A percentile compares a stretch with the other conserved stretches of the same genome.
These are phyloP conservation scores for Conistra vaccinii DNA, from an alignment of 2,888 invertebrate species.

Conservation along the genomic window DNA sequence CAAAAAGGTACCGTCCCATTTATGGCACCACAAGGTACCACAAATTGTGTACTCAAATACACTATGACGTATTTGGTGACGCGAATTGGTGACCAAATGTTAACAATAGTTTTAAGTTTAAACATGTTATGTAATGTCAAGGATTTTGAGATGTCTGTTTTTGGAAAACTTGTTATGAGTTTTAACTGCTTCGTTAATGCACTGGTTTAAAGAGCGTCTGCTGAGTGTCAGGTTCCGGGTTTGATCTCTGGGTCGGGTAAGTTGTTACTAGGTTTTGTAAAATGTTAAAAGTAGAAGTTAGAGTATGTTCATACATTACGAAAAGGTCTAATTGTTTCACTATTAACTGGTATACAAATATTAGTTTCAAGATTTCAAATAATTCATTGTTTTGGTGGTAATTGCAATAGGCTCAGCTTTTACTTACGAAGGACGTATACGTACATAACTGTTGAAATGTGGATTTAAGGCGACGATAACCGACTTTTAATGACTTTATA, in stretches of 20 bases:
- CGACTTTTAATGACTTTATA: too few relatives aligned
- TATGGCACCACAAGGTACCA: conserved; percentile 70
- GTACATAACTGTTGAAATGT: too few relatives aligned
- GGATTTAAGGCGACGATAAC: too few relatives aligned
- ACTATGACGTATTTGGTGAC: conserved; percentile 78
- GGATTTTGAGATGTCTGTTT: conserved; percentile 22
- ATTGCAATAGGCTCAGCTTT: too few relatives aligned
- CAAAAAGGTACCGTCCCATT: conserved; percentile 82
- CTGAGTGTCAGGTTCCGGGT: not conserved
- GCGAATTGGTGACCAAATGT: conserved; percentile 80
- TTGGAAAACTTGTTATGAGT: not conserved
- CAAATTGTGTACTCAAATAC: conserved; percentile 81
- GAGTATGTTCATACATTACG: too few relatives aligned
- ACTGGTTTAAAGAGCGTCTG: not conserved
- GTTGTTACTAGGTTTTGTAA: not conserved
- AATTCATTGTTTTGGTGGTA: too few relatives aligned
- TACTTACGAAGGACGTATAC: too few relatives aligned
- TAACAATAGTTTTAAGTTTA: conserved; percentile 51
- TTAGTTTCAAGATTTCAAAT: too few relatives aligned
- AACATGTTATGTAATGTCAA: conserved; percentile 64
- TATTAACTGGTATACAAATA: too few relatives aligned
- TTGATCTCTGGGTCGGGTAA: not conserved
- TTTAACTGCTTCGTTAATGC: not conserved
- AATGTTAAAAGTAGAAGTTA: too few relatives aligned
- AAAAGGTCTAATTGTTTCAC: too few relatives aligned